Evolutionary conservation across 2,888 invertebrate species (phyloP).

Genomic region (Scelioninae gen. 2): DNA sequence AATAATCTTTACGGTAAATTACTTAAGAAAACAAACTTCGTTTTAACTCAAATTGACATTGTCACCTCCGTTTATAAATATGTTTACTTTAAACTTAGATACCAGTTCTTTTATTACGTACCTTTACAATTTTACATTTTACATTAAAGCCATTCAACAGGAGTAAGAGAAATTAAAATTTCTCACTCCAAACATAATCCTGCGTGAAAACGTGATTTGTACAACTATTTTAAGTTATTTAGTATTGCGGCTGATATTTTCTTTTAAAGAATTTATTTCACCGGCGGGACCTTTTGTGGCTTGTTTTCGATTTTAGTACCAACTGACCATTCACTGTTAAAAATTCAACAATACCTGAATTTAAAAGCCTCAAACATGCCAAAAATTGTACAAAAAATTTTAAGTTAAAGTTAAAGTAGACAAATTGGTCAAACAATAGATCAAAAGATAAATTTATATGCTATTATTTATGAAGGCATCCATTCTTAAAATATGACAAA

Average conservation of each 20-base stretch:
- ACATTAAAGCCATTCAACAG: neutral
- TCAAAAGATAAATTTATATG: no score
- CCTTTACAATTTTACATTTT: neutral
- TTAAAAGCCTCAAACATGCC: neutral
- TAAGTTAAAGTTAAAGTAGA: no score
- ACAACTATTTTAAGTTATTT: neutral
- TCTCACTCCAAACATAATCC: neutral
- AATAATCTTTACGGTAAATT: no score
- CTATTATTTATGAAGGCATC: no score
- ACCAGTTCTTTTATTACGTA: neutral
- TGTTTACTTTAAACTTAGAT: neutral
- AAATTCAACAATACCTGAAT: neutral
- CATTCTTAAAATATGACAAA: no score
- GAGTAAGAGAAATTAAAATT: neutral
- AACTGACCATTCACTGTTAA: neutral
- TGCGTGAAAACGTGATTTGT: constrained; percentile 1
- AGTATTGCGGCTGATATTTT: neutral
- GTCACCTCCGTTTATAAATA: no score
- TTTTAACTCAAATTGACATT: no score
- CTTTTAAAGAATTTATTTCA: neutral
- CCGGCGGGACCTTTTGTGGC: neutral
- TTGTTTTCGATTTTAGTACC: constrained; percentile 1
- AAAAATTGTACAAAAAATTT: neutral
- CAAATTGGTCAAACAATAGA: no score
- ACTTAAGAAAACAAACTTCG: neutral